Evolutionary conservation across 2,888 invertebrate species (phyloP).

Genomic region (Crepidodera aurea): DNA sequence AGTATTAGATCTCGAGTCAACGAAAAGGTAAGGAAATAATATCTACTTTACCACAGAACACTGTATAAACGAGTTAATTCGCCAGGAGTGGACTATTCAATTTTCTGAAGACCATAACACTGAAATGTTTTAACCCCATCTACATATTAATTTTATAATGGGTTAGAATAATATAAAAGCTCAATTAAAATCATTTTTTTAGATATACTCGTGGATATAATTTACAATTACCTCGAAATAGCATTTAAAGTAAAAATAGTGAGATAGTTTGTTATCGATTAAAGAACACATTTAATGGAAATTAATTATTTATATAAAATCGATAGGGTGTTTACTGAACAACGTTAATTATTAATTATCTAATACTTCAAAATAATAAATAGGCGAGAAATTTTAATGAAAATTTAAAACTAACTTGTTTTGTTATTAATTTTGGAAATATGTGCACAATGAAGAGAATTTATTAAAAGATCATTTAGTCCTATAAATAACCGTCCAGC

Average conservation of each 20-base stretch:
- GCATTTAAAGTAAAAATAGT: slow-evolving; percentile 22
- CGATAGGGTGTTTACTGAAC: slow-evolving; percentile 2
- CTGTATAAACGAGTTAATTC: background rate
- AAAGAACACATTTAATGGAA: background rate
- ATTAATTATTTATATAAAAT: slow-evolving; percentile 3
- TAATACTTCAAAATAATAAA: too few relatives aligned
- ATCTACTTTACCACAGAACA: too few relatives aligned
- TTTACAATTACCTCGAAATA: slow-evolving; percentile 23
- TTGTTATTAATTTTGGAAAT: too few relatives aligned
- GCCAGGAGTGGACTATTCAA: background rate
- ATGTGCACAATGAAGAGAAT: too few relatives aligned
- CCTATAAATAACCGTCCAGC: too few relatives aligned
- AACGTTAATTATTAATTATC: background rate
- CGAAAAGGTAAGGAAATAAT: too few relatives aligned
- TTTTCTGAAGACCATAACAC: slow-evolving; percentile 34
- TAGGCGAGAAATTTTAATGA: too few relatives aligned
- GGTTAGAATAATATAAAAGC: slow-evolving; percentile 29
- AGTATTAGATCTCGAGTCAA: too few relatives aligned
- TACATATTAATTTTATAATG: slow-evolving; percentile 33
- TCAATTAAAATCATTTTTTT: slow-evolving; percentile 23
- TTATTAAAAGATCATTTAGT: too few relatives aligned
- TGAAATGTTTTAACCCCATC: slow-evolving; percentile 36
- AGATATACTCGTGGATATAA: background rate
- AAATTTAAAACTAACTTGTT: too few relatives aligned
- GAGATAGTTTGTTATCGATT: slow-evolving; percentile 3